Percentiles rank a stretch among this genome's conserved stretches.
phyloP scores from a whole-genome alignment of 2,797 vertebrate genomes.

The Cheirogaleus major region DNA sequence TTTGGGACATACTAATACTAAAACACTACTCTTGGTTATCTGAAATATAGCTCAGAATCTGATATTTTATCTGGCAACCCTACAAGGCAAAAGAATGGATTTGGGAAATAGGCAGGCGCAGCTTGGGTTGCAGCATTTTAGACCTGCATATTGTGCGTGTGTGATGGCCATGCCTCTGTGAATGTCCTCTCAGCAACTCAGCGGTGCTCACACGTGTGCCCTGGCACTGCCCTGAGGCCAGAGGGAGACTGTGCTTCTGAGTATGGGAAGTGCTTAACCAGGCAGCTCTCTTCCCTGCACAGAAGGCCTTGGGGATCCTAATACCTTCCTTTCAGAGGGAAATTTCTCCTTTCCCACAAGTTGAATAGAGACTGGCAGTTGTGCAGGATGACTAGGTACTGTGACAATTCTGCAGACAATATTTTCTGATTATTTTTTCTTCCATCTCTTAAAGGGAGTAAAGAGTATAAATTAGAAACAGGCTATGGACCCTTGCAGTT shows the following conservation, averaged over 20 bases:
- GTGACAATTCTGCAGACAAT: not conserved
- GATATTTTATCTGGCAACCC: not conserved
- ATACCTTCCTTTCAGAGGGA: accelerated
- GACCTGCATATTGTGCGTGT: not conserved
- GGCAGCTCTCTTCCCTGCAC: not conserved
- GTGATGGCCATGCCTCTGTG: accelerated
- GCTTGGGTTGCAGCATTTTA: accelerated
- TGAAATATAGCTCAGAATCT: not conserved
- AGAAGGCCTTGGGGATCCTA: not conserved
- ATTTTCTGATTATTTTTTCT: constrained; percentile 47
- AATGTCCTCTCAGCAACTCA: not conserved
- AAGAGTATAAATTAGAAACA: constrained; percentile 65
- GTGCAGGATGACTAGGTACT: not conserved
- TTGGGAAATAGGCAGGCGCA: not conserved
- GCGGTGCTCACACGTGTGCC: accelerated
- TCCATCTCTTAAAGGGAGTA: not conserved
- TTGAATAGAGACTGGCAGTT: not conserved
- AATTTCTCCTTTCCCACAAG: not conserved
- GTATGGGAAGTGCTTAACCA: accelerated
- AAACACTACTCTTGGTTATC: not conserved
- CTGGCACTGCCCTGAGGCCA: not conserved
- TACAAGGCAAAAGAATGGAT: not conserved
- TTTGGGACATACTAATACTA: not conserved
- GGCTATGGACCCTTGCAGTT: not conserved
- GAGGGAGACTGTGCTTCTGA: accelerated